Evolutionary conservation across 2,888 invertebrate species (phyloP), one percentile per base, ranked within the genome.

Genomic region (Flexamia atlantica): DNA sequence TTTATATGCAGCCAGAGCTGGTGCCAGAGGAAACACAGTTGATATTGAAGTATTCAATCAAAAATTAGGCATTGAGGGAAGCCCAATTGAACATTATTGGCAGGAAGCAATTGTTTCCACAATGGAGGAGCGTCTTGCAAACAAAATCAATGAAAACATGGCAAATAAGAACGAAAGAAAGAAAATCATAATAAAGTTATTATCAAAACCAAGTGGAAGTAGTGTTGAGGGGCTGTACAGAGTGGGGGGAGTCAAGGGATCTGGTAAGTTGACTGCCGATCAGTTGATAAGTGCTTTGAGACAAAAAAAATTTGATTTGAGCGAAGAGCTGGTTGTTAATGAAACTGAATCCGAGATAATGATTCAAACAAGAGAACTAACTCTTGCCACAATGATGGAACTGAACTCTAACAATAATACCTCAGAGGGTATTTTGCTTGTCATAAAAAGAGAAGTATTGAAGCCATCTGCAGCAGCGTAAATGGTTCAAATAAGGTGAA

Each of bases 341-440:
- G 14, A 64, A 64, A 28, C 9, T 4, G 12, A 28, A 64, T 64
- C 64, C 1, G 17, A 1, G 14, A 30, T 28, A 28, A 4, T 64
- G 14, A 64, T 64, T 25, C 64, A 14, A 0, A 0, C 30, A 28
- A 14, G 12, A 5, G 64, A 64, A 0, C 4, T 64, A 30, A 30
- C 28, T 14, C 3, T 64, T 5, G 12, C 20, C 5, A 14, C 28
- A 25, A 14, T 17, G 17, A 28, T 28, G 30, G 5, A 64, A 28
- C 28, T 64, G 64, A 64, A 64, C 64, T 28, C 64, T 2, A n/a
- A n/a, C n/a, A 30, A 64, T 1, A 64, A 64, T 30, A 64, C 64
- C 14, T 64, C 64, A 64, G 28, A 14, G 1, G 64, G 64, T 4
- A 64, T 64, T 14, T 0, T 64, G 64, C 3, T 64, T 28, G 17